Evolutionary conservation across 2,888 invertebrate genomes (phyloP).

Genomic region (Drosophila demipolita): DNA sequence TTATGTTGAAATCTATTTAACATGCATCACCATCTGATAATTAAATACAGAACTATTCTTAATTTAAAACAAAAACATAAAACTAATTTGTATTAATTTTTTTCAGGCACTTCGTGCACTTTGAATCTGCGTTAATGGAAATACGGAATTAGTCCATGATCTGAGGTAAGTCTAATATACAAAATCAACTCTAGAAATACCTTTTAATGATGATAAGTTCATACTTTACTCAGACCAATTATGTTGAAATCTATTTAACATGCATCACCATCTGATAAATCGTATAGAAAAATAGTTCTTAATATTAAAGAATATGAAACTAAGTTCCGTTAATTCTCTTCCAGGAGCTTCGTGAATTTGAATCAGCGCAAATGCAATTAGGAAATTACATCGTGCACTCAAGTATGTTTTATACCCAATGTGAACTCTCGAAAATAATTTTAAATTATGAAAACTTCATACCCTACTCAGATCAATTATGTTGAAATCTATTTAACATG

Average conservation of each 20-base stretch:
- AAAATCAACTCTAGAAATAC: fast-evolving
- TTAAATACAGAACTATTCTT: neutral
- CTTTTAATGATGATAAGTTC: constrained; percentile 61
- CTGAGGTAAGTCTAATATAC: constrained; percentile 5
- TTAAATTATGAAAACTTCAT: constrained; percentile 67
- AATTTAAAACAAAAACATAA: neutral
- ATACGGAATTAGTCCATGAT: no score
- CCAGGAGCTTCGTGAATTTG: neutral
- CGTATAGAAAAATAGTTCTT: neutral
- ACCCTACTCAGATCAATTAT: constrained; percentile 53
- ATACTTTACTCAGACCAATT: constrained; percentile 55
- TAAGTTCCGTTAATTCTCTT: neutral
- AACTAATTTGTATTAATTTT: neutral
- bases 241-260: constrained; percentile 57
- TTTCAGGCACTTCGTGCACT: neutral
- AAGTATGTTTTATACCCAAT: constrained; percentile 5
- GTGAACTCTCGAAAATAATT: neutral
- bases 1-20: constrained; percentile 55
- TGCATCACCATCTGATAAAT: neutral
- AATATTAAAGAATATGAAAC: neutral
- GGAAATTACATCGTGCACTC: no score
- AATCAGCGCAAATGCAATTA: neutral
- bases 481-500: constrained; percentile 69
- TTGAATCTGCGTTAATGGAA: neutral
- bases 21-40: neutral